These are phyloP conservation scores for Melitaea cinxia DNA, from an alignment of 1,140 invertebrate genomes.

Conservation along the genomic window DNA sequence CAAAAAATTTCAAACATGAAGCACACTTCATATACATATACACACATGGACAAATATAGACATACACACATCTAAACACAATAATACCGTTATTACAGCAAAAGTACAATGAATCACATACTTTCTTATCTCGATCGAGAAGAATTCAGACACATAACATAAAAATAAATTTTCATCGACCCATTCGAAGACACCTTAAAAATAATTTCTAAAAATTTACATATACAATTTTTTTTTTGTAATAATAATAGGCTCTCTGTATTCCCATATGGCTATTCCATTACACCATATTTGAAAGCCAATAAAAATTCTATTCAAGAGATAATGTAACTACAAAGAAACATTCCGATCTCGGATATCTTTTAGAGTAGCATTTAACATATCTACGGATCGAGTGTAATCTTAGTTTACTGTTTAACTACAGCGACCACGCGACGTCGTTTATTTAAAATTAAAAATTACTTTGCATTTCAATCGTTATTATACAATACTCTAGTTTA, in stretches of 20 bases:
- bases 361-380: slow-evolving; percentile 15
- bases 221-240: neutral
- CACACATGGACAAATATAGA: too few species aligned
- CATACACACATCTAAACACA: too few species aligned
- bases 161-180: neutral
- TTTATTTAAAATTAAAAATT: neutral
- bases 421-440: neutral
- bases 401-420: neutral
- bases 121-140: too few species aligned
- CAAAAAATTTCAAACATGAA: too few species aligned
- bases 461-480: too few species aligned
- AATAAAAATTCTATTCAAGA: slow-evolving; percentile 26
- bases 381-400: slow-evolving; percentile 1
- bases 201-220: slow-evolving; percentile 1
- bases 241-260: neutral
- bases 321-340: slow-evolving; percentile 35
- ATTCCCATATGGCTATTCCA: neutral
- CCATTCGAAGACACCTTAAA: neutral
- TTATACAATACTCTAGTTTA: too few species aligned
- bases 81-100: too few species aligned
- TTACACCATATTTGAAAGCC: slow-evolving; percentile 4
- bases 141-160: too few species aligned
- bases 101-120: too few species aligned
- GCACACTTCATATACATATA: too few species aligned
- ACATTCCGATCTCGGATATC: slow-evolving; percentile 31